phyloP scores from a whole-genome alignment of 1,140 invertebrate genomes.

The Meloidogyne hapla region DNA sequence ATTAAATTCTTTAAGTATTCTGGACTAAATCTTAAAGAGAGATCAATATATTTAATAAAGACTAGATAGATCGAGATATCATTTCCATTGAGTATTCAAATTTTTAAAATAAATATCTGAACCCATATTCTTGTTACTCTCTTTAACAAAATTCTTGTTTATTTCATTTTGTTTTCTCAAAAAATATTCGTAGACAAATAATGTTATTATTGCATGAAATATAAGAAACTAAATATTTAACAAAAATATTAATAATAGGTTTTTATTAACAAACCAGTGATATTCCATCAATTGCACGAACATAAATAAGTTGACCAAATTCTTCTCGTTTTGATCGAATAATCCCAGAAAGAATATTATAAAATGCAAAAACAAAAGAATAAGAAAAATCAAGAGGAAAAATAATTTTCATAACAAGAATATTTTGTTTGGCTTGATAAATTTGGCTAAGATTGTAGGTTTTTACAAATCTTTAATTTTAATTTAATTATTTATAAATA shows the following conservation, averaged over 20 bases:
- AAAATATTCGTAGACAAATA: constrained; percentile 17
- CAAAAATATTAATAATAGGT: too few species aligned
- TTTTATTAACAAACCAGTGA: neutral
- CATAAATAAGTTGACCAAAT: constrained; percentile 8
- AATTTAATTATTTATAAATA: too few species aligned
- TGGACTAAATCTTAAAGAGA: too few species aligned
- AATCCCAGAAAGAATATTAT: constrained; percentile 5
- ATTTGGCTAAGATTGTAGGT: constrained; percentile 7
- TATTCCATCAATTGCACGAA: constrained; percentile 7
- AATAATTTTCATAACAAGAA: constrained; percentile 11
- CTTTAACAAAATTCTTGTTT: too few species aligned
- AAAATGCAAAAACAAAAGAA: constrained; percentile 9
- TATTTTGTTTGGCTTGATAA: constrained; percentile 16
- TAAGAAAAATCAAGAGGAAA: constrained; percentile 22
- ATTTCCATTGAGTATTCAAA: too few species aligned
- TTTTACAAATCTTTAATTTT: too few species aligned
- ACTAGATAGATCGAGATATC: too few species aligned
- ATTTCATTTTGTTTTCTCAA: neutral
- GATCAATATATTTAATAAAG: too few species aligned
- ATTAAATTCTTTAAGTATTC: too few species aligned
- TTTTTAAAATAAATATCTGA: too few species aligned
- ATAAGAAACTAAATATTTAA: constrained; percentile 5
- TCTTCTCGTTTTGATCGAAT: too few species aligned
- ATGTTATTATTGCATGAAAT: constrained; percentile 2
- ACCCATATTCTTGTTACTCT: too few species aligned